A percentile compares a stretch with the other conserved stretches of the same genome.
phyloP scores from a whole-genome alignment of 2,113 vertebrate species.

The Octodon degus region DNA sequence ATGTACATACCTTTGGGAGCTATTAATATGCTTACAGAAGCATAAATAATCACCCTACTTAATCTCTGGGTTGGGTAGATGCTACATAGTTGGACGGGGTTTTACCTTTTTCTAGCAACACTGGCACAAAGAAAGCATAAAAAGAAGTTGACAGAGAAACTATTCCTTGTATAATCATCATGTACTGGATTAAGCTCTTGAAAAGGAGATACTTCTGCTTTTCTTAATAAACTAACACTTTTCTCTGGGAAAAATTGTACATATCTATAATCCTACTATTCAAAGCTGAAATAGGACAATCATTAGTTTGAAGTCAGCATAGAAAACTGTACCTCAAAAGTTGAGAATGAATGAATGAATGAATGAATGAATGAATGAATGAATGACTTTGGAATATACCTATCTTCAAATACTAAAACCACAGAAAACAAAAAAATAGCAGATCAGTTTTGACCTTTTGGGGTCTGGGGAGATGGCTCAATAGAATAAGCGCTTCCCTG shows the following conservation, averaged over 20 bases:
- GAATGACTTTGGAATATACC: background rate
- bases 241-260: background rate
- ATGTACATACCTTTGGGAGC: background rate
- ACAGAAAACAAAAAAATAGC: background rate
- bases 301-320: background rate
- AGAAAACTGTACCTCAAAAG: background rate
- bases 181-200: background rate
- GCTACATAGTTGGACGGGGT: background rate
- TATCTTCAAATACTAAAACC: background rate
- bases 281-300: background rate
- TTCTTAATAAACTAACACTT: background rate
- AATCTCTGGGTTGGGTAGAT: background rate
- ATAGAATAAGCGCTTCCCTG: too few relatives aligned
- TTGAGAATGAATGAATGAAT: background rate
- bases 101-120: background rate
- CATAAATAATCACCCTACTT: background rate
- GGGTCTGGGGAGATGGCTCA: too few relatives aligned
- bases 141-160: background rate
- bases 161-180: background rate
- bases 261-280: background rate
- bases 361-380: background rate
- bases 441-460: background rate
- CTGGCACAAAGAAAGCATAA: background rate
- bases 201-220: background rate
- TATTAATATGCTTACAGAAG: background rate